These are phyloP conservation scores for Yponomeuta cagnagella DNA, from an alignment of 2,888 invertebrate species.

Conservation along the genomic window DNA sequence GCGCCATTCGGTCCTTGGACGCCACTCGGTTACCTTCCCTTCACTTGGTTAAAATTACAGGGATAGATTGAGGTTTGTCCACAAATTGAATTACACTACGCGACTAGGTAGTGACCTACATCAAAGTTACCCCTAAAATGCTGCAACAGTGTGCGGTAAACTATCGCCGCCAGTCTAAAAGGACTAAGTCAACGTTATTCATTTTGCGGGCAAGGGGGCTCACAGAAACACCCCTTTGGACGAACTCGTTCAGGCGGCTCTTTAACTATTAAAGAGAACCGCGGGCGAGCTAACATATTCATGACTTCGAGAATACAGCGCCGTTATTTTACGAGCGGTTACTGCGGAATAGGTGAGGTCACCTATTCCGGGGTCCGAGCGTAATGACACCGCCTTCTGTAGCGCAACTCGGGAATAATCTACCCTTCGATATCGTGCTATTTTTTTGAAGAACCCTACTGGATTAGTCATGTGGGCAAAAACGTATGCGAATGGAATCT, in stretches of 20 bases:
- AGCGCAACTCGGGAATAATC: constrained; percentile 21
- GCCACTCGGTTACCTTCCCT: too few species aligned
- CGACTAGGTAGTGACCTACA: not conserved
- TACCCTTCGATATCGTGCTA: not conserved
- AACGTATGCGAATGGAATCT: not conserved
- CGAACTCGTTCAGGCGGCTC: constrained; percentile 15
- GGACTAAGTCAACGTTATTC: constrained; percentile 11
- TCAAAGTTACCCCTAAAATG: not conserved
- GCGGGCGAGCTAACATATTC: constrained; percentile 63
- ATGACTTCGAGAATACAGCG: constrained; percentile 62
- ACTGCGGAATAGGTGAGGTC: constrained; percentile 65
- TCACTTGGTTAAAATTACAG: too few species aligned
- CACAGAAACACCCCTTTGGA: constrained; percentile 10
- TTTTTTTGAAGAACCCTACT: not conserved
- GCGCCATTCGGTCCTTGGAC: too few species aligned
- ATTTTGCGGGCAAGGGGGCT: constrained; percentile 12
- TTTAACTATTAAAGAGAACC: constrained; percentile 67
- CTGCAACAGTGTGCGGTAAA: not conserved
- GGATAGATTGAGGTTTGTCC: too few species aligned
- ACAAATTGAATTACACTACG: not conserved
- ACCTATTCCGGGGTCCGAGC: constrained; percentile 50
- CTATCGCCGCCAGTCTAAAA: not conserved
- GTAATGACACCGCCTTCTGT: constrained; percentile 55
- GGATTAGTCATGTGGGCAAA: not conserved
- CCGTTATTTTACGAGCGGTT: constrained; percentile 62